A percentile compares a stretch with the other conserved stretches of the same genome.
Conservation (phyloP, 2,888 invertebrate species). For the Hydroisotoma schaefferi region DNA sequence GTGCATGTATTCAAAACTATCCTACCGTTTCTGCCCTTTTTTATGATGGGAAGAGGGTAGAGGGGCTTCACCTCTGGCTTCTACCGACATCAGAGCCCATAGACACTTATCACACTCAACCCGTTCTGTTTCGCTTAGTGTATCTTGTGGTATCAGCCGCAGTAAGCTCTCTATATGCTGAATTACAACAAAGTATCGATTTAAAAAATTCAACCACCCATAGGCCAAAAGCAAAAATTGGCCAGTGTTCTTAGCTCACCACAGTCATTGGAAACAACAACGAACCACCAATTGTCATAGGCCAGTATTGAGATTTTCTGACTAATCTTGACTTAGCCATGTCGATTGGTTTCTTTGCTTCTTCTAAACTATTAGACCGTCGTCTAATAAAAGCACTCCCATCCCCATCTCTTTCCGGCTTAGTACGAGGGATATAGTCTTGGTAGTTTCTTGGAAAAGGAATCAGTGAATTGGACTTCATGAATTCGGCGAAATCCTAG, state of each 20-base stretch:
- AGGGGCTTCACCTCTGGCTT: conserved; percentile 47
- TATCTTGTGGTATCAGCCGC: conserved; percentile 37
- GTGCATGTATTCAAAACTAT: conserved; percentile 26
- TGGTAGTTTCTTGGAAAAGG: conserved; percentile 54
- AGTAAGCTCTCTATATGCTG: conserved; percentile 43
- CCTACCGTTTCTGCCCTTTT: conserved; percentile 54
- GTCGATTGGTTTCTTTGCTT: conserved; percentile 54
- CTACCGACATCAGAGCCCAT: conserved; percentile 47
- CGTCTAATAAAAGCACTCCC: conserved; percentile 29
- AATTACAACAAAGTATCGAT: neutral
- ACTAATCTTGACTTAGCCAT: conserved; percentile 68
- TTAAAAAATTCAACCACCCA: neutral
- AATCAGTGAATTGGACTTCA: conserved; percentile 75
- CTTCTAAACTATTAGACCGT: conserved; percentile 30
- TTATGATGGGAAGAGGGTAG: conserved; percentile 51
- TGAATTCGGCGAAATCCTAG: conserved; percentile 78
- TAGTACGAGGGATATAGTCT: conserved; percentile 23
- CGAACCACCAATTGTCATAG: conserved; percentile 65
- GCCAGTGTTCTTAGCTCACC: conserved; percentile 28
- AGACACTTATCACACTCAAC: conserved; percentile 44
- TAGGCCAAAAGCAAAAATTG: no score
- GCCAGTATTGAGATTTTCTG: conserved; percentile 73
- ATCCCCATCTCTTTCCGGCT: conserved; percentile 32
- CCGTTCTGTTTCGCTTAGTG: conserved; percentile 40
- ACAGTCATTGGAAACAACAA: conserved; percentile 42